Conservation (phyloP, 2,113 vertebrate genomes). For the Coryphaenoides rupestris region DNA sequence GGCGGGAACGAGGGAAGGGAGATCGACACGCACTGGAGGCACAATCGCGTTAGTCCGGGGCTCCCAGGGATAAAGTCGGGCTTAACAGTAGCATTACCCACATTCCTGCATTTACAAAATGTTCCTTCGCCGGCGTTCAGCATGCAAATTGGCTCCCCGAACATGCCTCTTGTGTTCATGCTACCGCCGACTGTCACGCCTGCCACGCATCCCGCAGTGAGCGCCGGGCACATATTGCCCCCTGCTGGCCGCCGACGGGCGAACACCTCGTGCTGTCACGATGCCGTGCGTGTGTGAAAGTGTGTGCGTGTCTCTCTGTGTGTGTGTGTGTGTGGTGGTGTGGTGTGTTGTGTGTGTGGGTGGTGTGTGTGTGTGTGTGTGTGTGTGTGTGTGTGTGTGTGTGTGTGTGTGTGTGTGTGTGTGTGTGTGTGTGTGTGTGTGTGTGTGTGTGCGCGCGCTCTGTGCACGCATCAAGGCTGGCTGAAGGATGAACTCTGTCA, state of each 20-base stretch:
- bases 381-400: neutral
- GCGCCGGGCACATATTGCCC: slow-evolving; percentile 69
- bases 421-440: no score
- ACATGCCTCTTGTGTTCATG: slow-evolving; percentile 75
- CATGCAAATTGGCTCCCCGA: slow-evolving; percentile 75
- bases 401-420: no score
- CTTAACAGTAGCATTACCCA: slow-evolving; percentile 68
- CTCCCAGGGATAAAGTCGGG: slow-evolving; percentile 66
- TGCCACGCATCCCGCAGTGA: slow-evolving; percentile 50
- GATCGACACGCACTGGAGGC: slow-evolving; percentile 55
- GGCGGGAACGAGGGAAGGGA: slow-evolving; percentile 38
- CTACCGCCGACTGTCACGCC: slow-evolving; percentile 67
- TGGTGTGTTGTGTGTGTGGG: slow-evolving; percentile 8
- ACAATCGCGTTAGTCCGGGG: slow-evolving; percentile 62
- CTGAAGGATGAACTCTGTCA: no score
- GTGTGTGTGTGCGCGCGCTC: no score
- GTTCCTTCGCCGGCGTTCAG: slow-evolving; percentile 71
- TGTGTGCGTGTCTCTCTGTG: neutral
- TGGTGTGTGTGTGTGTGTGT: slow-evolving; percentile 18
- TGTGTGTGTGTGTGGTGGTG: slow-evolving; percentile 8
- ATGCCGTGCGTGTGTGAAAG: slow-evolving; percentile 4
- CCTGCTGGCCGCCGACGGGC: slow-evolving; percentile 54
- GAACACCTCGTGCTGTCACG: slow-evolving; percentile 36
- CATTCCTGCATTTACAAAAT: slow-evolving; percentile 70
- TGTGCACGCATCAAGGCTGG: no score